Base-by-base conservation (phyloP, 2,113 vertebrate species). In the Andinoacara biseriatus region DNA sequence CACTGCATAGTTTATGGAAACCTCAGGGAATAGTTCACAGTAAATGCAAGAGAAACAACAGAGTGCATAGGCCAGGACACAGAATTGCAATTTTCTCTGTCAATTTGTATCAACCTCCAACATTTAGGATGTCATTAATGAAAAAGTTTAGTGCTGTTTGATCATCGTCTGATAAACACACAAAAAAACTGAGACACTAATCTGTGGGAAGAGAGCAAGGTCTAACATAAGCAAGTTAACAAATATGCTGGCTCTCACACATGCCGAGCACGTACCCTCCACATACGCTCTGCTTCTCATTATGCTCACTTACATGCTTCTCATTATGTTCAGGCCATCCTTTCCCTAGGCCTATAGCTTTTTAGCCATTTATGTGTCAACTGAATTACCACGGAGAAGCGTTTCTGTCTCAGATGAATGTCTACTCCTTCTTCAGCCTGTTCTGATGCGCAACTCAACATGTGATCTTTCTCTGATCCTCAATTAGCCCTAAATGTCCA, bases 261-360 rank as follows among this genome's bases (percentile, higher is more conserved):
- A 92, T 92, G 89, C 91, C 10, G 78, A 87, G 78, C 90, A 93
- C 85, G 82, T 86, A 46, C 65, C 56, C 86, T 81, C 74, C 67
- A 81, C 92, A 92, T 91, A 91, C 49, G 75, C 91, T 87, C 89
- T 87, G 91, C 87, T 88, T 90, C 89, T 89, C 82, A 89, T 93
- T 90, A 84, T 65, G n/a, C 76, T 83, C 61, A 72, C 88, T 86
- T 91, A 91, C 87, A 88, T 90, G 92, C 88, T 89, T 87, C 74
- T 76, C 84, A 87, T 90, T 91, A 89, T 90, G 82, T 87, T 78
- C 46, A 59, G 65, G 75, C 85, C 89, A 84, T 87, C 87, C 82
- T 74, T 76, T 72, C 88, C 79, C 56, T 65, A 69, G 61, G 80
- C 87, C 89, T 88, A 76, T 90, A 86, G 86, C 89, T 89, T 80